phyloP scores from a whole-genome alignment of 2,888 invertebrate genomes.

The Drosophila mercatorum region DNA sequence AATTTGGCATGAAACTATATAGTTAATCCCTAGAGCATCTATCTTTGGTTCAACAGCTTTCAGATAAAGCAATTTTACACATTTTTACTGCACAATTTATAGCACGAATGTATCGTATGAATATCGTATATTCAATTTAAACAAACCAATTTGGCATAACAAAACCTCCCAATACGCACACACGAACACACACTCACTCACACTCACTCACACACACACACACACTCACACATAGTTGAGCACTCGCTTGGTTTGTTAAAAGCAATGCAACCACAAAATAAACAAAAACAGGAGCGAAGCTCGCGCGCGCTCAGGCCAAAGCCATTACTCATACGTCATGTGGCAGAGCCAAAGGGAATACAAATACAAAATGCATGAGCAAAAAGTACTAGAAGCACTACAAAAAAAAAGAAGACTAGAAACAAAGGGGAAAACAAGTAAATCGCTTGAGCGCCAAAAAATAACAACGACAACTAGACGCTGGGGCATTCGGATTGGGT shows the following conservation, averaged over 20 bases:
- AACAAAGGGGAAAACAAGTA: conserved; percentile 35
- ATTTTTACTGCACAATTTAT: conserved; percentile 11
- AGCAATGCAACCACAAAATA: conserved; percentile 74
- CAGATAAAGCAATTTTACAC: conserved; percentile 9
- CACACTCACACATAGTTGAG: conserved; percentile 15
- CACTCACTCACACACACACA: too few species aligned
- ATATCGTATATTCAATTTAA: conserved; percentile 69
- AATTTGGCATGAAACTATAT: background rate
- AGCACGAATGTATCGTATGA: conserved; percentile 22
- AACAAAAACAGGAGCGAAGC: conserved; percentile 53
- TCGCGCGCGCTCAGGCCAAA: conserved; percentile 54
- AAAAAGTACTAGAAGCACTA: conserved; percentile 17
- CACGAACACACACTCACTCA: too few species aligned
- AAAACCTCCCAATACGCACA: conserved; percentile 31
- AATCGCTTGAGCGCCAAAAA: conserved; percentile 66
- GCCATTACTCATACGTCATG: conserved; percentile 80
- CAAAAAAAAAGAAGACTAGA: conserved; percentile 20
- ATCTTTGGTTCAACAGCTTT: background rate
- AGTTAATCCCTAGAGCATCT: background rate
- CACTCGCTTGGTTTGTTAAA: conserved; percentile 38
- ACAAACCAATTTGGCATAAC: conserved; percentile 72
- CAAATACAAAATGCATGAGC: conserved; percentile 56
- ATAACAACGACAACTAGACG: conserved; percentile 47
- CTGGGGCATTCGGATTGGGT: conserved; percentile 34
- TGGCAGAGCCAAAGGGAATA: conserved; percentile 75